phyloP scores from a whole-genome alignment of 2,113 vertebrate species.

The Tragulus kanchil region DNA sequence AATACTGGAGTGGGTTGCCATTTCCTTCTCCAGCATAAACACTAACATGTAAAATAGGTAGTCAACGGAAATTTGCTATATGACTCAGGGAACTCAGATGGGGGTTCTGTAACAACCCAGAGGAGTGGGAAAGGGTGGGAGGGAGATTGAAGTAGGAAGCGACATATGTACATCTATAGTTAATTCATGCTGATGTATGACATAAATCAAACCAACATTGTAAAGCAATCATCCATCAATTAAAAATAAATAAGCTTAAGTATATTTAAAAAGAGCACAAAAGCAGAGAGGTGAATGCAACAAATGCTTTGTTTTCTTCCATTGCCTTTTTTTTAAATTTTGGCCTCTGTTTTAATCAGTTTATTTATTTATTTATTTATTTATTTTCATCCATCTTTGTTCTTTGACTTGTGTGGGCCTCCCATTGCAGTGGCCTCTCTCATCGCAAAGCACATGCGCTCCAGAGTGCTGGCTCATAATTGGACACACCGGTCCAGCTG shows the following conservation, averaged over 20 bases:
- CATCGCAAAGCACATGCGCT: too few species aligned
- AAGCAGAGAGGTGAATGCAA: neutral
- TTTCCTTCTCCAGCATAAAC: neutral
- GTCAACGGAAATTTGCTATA: neutral
- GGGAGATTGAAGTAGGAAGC: neutral
- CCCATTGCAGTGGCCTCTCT: too few species aligned
- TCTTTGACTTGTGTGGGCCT: too few species aligned
- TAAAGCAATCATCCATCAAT: neutral
- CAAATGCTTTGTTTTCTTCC: neutral
- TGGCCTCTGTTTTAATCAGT: too few species aligned
- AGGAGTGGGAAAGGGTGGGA: neutral
- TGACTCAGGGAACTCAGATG: neutral
- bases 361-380: too few species aligned
- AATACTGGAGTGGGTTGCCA: too few species aligned
- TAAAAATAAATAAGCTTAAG: neutral
- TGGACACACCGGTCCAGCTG: too few species aligned
- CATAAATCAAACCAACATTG: neutral
- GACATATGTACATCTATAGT: neutral
- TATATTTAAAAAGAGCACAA: neutral
- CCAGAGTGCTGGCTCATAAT: too few species aligned
- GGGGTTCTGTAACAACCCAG: neutral
- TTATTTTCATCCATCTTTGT: too few species aligned
- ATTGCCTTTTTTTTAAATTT: neutral
- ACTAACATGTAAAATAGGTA: neutral
- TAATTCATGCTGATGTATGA: neutral